A percentile compares a stretch with the other conserved stretches of the same genome.
phyloP scores from a whole-genome alignment of 2,797 vertebrate genomes.

The Hemibagrus guttatus region DNA sequence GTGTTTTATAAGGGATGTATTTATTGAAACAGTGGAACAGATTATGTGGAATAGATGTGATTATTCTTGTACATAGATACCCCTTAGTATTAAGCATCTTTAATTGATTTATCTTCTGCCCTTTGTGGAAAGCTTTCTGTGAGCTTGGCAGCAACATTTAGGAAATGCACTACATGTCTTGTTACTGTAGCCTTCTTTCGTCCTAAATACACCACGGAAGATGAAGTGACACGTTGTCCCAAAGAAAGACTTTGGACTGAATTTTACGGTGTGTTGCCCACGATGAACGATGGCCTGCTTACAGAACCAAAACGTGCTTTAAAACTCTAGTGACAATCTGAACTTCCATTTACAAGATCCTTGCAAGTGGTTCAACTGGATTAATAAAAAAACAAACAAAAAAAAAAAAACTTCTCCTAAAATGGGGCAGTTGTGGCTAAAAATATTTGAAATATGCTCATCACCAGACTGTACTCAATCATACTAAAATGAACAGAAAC shows the following conservation, averaged over 20 bases:
- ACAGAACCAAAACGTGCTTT: slow-evolving; percentile 75
- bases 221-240: slow-evolving; percentile 40
- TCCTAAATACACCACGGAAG: slow-evolving; percentile 63
- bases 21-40: slow-evolving; percentile 45
- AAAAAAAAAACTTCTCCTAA: slow-evolving; percentile 55
- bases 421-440: slow-evolving; percentile 41
- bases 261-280: slow-evolving; percentile 51
- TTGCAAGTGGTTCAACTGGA: slow-evolving; percentile 44
- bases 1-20: slow-evolving; percentile 44
- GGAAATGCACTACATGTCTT: slow-evolving; percentile 66
- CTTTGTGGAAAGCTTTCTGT: slow-evolving; percentile 64
- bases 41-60: slow-evolving; percentile 59
- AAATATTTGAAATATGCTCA: slow-evolving; percentile 58
- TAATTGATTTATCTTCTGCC: slow-evolving; percentile 59
- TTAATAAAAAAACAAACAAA: too few species aligned
- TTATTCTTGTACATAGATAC: slow-evolving; percentile 76
- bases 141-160: slow-evolving; percentile 67
- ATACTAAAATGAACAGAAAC: slow-evolving; percentile 49
- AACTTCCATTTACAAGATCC: slow-evolving; percentile 41
- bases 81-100: slow-evolving; percentile 68
- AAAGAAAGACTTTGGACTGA: slow-evolving; percentile 48
- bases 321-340: slow-evolving; percentile 75
- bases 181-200: slow-evolving; percentile 57
- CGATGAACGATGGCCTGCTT: slow-evolving; percentile 54
- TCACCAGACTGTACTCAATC: slow-evolving; percentile 57